phyloP scores from a whole-genome alignment of 2,113 vertebrate genomes.

The Nanger granti region DNA sequence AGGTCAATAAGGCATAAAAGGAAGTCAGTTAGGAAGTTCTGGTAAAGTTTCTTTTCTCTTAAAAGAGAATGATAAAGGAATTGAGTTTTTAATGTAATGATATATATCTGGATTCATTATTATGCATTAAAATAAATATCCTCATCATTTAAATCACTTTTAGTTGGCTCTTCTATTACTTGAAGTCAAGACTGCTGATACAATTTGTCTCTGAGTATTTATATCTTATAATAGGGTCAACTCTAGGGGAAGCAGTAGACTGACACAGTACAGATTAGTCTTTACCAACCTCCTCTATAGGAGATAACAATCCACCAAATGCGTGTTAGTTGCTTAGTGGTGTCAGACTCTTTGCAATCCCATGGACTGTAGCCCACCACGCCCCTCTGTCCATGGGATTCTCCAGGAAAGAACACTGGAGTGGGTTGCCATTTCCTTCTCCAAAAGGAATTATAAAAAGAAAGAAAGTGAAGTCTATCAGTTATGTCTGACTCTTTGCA shows the following conservation, averaged over 20 bases:
- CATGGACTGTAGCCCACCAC: background rate
- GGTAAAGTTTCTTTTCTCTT: background rate
- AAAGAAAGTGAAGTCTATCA: background rate
- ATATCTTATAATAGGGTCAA: background rate
- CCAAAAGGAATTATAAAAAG: background rate
- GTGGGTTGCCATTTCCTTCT: background rate
- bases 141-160: background rate
- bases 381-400: background rate
- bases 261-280: background rate
- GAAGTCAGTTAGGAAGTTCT: background rate
- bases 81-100: background rate
- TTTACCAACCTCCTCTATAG: background rate
- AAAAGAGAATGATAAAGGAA: background rate
- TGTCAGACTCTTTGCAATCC: background rate
- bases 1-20: background rate
- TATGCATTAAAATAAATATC: background rate
- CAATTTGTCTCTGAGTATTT: background rate
- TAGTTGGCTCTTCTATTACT: background rate
- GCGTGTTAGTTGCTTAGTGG: background rate
- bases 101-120: background rate
- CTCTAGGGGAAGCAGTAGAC: background rate
- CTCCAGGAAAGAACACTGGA: background rate
- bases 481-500: background rate
- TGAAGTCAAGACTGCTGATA: background rate
- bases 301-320: background rate